Percentiles rank a stretch among this genome's conserved stretches.
Conservation (phyloP, 2,113 vertebrate genomes). For the Elachura formosa region DNA sequence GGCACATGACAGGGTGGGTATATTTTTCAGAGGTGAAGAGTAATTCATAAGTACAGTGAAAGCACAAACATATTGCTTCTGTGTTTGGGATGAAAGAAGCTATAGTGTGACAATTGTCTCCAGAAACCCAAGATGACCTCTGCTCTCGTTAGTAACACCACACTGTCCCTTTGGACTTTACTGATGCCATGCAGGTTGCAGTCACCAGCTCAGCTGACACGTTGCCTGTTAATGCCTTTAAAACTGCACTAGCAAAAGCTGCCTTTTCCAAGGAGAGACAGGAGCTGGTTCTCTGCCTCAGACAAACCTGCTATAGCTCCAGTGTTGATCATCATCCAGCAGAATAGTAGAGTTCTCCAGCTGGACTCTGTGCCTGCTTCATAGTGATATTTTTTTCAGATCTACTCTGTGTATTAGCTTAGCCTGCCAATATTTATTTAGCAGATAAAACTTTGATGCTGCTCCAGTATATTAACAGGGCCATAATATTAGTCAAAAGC, state of each 20-base stretch:
- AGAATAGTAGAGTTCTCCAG: background rate
- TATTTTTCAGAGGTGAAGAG: background rate
- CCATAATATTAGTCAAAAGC: background rate
- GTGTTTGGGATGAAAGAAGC: background rate
- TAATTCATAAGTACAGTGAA: background rate
- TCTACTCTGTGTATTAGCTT: background rate
- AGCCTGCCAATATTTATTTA: background rate
- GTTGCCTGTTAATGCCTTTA: background rate
- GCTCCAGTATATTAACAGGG: background rate
- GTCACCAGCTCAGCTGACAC: background rate
- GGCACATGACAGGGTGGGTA: background rate
- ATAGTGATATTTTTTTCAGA: background rate
- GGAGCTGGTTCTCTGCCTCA: background rate
- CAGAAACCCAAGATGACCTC: conserved; percentile 9
- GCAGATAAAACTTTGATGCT: background rate
- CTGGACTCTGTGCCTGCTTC: background rate
- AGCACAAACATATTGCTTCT: background rate
- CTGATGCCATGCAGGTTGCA: background rate
- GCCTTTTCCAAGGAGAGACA: background rate
- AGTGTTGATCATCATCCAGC: background rate
- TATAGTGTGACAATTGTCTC: background rate
- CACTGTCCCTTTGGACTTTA: conserved; percentile 25
- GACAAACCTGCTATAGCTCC: background rate
- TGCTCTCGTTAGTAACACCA: background rate
- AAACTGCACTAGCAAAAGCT: background rate